phyloP scores from a whole-genome alignment of 2,797 vertebrate genomes.

The Tiaroga cobitis region DNA sequence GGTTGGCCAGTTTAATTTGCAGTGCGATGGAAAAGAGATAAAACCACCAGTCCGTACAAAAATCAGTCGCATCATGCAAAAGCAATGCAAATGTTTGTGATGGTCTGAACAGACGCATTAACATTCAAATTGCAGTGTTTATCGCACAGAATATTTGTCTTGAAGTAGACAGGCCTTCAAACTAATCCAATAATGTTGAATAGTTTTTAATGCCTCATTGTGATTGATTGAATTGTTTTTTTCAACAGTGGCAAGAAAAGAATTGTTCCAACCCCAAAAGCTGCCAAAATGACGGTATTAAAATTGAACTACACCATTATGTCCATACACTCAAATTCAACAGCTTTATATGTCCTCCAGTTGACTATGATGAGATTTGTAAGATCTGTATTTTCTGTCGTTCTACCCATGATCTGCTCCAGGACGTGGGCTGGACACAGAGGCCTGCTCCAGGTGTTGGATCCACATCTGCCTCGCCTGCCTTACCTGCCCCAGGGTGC shows the following conservation, averaged over 20 bases:
- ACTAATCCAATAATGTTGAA: neutral
- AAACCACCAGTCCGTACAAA: neutral
- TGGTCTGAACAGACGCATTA: neutral
- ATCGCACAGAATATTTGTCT: neutral
- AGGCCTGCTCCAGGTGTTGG: conserved; percentile 62
- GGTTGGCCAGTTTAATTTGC: neutral
- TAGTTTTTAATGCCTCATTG: neutral
- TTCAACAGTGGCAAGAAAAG: conserved; percentile 87
- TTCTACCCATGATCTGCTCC: neutral
- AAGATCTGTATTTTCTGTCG: neutral
- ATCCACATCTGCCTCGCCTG: conserved; percentile 55
- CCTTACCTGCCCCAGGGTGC: conserved; percentile 53
- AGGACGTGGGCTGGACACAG: conserved; percentile 78
- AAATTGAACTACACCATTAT: neutral
- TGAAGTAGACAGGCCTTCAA: neutral
- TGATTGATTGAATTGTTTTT: conserved; percentile 40
- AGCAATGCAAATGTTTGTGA: neutral
- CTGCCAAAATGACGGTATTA: conserved; percentile 87
- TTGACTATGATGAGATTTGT: neutral
- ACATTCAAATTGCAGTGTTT: neutral
- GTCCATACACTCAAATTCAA: neutral
- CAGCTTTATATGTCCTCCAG: neutral
- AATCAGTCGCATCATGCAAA: neutral
- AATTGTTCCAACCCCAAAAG: conserved; percentile 88
- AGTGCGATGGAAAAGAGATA: neutral